These are phyloP conservation scores for Ceryle rudis DNA, from an alignment of 2,797 vertebrate species.

Conservation along the genomic window DNA sequence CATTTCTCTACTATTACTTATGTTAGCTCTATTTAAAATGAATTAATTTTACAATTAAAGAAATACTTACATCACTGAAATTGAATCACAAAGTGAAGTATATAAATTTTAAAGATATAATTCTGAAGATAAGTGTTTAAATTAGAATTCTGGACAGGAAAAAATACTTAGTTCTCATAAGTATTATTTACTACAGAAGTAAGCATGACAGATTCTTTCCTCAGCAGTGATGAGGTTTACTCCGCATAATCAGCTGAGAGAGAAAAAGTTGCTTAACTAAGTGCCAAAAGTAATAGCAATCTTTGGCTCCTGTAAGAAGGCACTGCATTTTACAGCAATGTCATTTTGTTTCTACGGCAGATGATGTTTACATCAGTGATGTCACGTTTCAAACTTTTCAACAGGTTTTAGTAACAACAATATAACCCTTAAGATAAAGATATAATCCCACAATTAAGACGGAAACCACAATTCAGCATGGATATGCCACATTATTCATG, in stretches of 20 bases:
- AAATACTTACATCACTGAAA: background rate
- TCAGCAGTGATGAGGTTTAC: background rate
- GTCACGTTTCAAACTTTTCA: background rate
- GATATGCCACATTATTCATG: background rate
- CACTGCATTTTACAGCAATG: background rate
- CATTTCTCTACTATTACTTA: background rate
- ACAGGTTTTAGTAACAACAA: background rate
- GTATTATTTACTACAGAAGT: background rate
- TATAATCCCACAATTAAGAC: background rate
- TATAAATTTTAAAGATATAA: background rate
- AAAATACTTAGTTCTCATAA: background rate
- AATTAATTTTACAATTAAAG: background rate
- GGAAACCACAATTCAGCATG: background rate
- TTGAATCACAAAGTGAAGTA: background rate
- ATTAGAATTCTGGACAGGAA: background rate
- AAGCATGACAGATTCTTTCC: background rate
- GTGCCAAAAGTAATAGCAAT: background rate
- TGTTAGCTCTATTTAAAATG: background rate
- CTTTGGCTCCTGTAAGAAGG: background rate
- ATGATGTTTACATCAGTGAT: background rate
- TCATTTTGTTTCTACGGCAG: background rate
- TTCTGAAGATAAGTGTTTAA: background rate
- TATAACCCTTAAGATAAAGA: background rate
- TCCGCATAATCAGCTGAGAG: background rate
- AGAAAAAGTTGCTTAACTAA: background rate